Base-by-base conservation (phyloP, 2,888 invertebrate genomes). In the Polydrusus pterygomalis region DNA sequence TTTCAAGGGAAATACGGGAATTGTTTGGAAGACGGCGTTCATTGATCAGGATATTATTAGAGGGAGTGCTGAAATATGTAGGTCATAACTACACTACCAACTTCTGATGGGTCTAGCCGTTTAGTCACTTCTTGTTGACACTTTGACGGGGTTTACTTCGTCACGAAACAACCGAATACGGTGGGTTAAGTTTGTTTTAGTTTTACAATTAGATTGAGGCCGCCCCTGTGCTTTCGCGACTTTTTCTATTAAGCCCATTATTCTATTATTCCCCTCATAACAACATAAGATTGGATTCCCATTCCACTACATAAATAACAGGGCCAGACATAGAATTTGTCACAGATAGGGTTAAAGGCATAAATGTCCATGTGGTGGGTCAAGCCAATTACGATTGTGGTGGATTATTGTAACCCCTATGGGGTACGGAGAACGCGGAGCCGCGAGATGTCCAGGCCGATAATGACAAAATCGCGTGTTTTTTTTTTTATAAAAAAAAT, bases 361-460 rank as follows among this genome's bases (percentile, higher is more conserved):
- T 45, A 18, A 20, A 56, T 43, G 70, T 49, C 72, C 75, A 75
- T 64, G 70, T 69, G 63, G 70, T 74, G 77, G 77, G 73, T 75
- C 77, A 81, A 79, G 78, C 79, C 80, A 80, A 81, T 81, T 81
- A 82, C 81, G 80, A 81, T 74, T 79, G 82, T 80, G 81, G 80
- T 80, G 80, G 79, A 76, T 68, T 74, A 76, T 79, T 78, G 77
- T 38, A 67, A 51, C 51, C 34, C 49, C 43, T 25, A 15, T 15
- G 56, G 18, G 43, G 7, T 34, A 34, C 38, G 38, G 3, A 34
- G 13, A 8, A 8, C 30, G 38, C 9, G 15, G 5, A 30, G 9
- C 17, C 17, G 13, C 38, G 38, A 58, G 58, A 58, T 58, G 58
- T 5, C 58, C 51, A 25, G 20, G 20, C 20, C 34, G 58, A 58